A percentile compares a stretch with the other conserved stretches of the same genome.
Evolutionary conservation across 2,797 vertebrate species (phyloP).

Genomic region (Hafferia zeledoni): DNA sequence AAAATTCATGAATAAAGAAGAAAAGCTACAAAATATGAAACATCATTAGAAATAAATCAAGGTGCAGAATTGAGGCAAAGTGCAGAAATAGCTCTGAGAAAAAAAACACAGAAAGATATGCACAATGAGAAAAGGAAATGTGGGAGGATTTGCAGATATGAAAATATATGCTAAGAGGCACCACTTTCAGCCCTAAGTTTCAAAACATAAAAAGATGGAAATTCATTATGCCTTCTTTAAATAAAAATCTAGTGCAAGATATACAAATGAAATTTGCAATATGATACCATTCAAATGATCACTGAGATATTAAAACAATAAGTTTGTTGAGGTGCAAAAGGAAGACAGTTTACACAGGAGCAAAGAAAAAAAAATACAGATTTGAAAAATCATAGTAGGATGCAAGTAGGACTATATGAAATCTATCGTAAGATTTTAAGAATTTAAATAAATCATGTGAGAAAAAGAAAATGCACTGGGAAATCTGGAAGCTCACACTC

Average conservation of each 20-base stretch:
- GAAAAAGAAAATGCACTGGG: neutral
- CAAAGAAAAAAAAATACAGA: neutral
- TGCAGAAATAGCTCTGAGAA: neutral
- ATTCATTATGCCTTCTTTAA: neutral
- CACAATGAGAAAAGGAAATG: neutral
- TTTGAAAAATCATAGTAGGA: neutral
- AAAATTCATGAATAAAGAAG: neutral
- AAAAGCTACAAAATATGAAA: slow-evolving; percentile 8
- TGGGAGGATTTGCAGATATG: neutral
- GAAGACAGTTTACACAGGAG: neutral
- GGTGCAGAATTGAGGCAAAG: neutral
- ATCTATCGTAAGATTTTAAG: neutral
- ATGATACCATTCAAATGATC: neutral
- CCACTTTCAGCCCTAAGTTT: neutral
- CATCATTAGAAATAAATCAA: neutral
- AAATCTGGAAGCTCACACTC: neutral
- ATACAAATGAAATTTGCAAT: neutral
- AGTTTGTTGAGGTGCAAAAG: neutral
- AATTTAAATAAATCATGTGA: neutral
- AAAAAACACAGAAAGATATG: neutral
- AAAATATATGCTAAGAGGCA: neutral
- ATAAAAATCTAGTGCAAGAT: neutral
- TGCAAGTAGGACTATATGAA: neutral
- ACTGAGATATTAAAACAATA: neutral
- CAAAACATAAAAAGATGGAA: neutral